Base-by-base conservation (phyloP, 2,113 vertebrate species). In the Hippoglossus stenolepis region DNA sequence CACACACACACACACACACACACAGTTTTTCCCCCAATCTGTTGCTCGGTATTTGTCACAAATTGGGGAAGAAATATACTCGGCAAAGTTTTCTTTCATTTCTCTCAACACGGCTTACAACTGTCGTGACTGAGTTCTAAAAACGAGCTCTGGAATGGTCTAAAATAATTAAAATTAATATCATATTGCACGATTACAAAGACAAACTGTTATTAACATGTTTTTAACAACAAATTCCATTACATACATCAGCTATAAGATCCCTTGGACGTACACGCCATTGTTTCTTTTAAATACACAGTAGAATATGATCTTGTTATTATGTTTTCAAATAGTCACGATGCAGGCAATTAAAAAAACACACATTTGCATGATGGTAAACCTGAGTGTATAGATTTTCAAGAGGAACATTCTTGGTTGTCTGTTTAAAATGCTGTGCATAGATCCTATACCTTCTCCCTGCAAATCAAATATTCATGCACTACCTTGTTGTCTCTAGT, bases 391-490 rank as follows among this genome's bases (percentile, higher is more conserved):
- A 60, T 79, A 81, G 71, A 85, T 82, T 82, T 87, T 70, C 59
- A 57, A 69, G 56, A 91, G 77, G 64, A 78, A 75, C 83, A 83
- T 83, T 83, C 58, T 20, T 38, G 84, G 70, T 47, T 82, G 88
- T 87, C 91, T 93, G 87, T 89, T 95, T 94, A 93, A 93, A 92
- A 95, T 95, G 91, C 94, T 87, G 85, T 80, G 83, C 92, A 91
- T 93, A 90, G 85, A 91, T 90, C 91, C 90, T 90, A 93, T 94
- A 94, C 92, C 92, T 94, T 94, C 91, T 93, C 90, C 80, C 84
- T 70, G 92, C 90, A 90, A 94, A 95, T 95, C 91, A 95, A 95
- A 95, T 94, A 95, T 95, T 95, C 93, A 95, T 95, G 93, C 89
- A 82, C 92, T 93, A 94, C 93, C 92, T 94, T 93, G 92, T 94